Percentiles rank a stretch among this genome's conserved stretches.
phyloP scores from a whole-genome alignment of 2,797 vertebrate genomes.

The Bucorvus abyssinicus region DNA sequence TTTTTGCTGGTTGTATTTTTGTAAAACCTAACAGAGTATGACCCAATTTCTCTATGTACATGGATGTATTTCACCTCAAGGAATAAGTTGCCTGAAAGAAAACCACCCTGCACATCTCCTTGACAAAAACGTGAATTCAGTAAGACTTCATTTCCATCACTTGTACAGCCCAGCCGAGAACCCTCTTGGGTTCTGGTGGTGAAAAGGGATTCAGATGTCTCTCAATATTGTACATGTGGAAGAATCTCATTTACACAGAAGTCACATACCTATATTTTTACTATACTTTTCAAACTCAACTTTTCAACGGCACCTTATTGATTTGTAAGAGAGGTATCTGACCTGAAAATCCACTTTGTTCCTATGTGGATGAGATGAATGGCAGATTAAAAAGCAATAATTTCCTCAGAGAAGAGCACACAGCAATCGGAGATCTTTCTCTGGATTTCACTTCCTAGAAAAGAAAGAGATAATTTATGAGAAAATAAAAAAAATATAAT shows the following conservation, averaged over 20 bases:
- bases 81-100: background rate
- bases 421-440: background rate
- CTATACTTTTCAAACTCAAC: background rate
- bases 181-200: background rate
- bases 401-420: constrained; percentile 6
- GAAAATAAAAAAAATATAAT: background rate
- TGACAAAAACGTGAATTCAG: background rate
- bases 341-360: constrained; percentile 42
- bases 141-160: background rate
- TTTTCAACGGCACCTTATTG: background rate
- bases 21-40: background rate
- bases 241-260: background rate
- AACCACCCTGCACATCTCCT: background rate
- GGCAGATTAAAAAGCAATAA: constrained; percentile 27
- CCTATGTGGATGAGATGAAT: background rate
- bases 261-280: background rate
- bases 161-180: background rate
- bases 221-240: background rate
- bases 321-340: background rate
- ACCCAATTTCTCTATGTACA: background rate
- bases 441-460: background rate
- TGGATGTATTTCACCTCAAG: background rate
- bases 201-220: background rate
- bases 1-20: background rate
- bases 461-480: background rate